phyloP scores from a whole-genome alignment of 2,888 invertebrate genomes.

The Copidosoma aretas region DNA sequence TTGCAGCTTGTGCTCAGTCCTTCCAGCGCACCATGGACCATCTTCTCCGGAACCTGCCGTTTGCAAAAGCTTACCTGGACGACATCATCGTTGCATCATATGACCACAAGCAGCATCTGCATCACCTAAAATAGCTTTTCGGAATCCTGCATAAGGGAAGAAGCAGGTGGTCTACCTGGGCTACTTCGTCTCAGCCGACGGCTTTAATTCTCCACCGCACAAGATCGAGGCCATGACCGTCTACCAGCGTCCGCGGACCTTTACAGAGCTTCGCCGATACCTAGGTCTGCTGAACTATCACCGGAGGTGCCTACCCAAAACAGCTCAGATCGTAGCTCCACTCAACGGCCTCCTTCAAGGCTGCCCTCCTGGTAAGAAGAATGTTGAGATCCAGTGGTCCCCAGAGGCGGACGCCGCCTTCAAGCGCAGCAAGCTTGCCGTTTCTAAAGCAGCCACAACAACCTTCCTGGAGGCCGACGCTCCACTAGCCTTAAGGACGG shows the following conservation, averaged over 20 bases:
- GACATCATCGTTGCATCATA: slow-evolving; percentile 28
- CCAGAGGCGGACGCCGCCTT: slow-evolving; percentile 22
- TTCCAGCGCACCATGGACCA: slow-evolving; percentile 30
- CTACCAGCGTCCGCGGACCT: slow-evolving; percentile 9
- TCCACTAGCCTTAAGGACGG: too few species aligned
- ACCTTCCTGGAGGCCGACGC: too few species aligned
- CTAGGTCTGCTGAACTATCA: slow-evolving; percentile 58
- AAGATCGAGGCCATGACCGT: background rate
- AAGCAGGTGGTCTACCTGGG: slow-evolving; percentile 1
- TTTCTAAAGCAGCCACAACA: slow-evolving; percentile 13
- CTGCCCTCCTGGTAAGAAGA: slow-evolving; percentile 37
- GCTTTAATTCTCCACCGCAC: background rate
- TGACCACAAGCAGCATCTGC: slow-evolving; percentile 13
- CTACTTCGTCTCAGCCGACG: background rate
- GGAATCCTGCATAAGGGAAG: background rate
- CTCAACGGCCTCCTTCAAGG: slow-evolving; percentile 36
- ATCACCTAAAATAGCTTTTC: slow-evolving; percentile 17
- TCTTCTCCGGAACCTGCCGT: slow-evolving; percentile 20
- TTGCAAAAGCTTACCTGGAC: slow-evolving; percentile 17
- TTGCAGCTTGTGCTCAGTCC: slow-evolving; percentile 16
- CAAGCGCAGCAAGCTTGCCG: slow-evolving; percentile 7
- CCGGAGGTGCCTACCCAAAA: slow-evolving; percentile 52
- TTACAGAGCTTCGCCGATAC: slow-evolving; percentile 50
- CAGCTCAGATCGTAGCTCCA: slow-evolving; percentile 45
- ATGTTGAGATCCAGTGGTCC: slow-evolving; percentile 34